These are phyloP conservation scores for Hypsibius dujardini DNA, from an alignment of 1,140 invertebrate genomes.

Conservation along the genomic window DNA sequence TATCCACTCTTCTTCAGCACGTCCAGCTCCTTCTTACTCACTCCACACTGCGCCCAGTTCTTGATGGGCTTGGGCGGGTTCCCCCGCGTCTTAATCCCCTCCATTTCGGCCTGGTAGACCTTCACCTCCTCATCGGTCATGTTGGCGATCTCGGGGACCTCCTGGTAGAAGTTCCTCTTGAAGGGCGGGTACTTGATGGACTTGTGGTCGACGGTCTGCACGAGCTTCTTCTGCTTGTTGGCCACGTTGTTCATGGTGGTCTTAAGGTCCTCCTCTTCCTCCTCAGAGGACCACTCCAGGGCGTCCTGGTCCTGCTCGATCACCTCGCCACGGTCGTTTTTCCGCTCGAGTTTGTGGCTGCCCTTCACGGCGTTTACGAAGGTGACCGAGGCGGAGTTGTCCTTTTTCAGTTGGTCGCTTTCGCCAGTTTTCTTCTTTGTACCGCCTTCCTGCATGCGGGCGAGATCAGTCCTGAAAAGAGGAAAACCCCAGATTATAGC, in stretches of 20 bases:
- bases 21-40: slow-evolving; percentile 86
- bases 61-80: slow-evolving; percentile 87
- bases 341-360: slow-evolving; percentile 34
- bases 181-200: slow-evolving; percentile 65
- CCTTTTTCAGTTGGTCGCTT: slow-evolving; percentile 74
- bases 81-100: slow-evolving; percentile 46
- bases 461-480: not conserved
- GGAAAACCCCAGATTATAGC: not conserved
- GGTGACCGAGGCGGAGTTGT: slow-evolving; percentile 27
- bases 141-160: slow-evolving; percentile 67
- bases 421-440: slow-evolving; percentile 37
- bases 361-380: not conserved
- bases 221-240: slow-evolving; percentile 69
- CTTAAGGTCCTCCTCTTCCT: slow-evolving; percentile 81
- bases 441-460: slow-evolving; percentile 20
- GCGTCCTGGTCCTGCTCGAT: slow-evolving; percentile 95
- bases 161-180: slow-evolving; percentile 87
- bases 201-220: slow-evolving; percentile 62
- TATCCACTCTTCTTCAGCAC: slow-evolving; percentile 76
- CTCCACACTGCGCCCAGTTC: slow-evolving; percentile 94
- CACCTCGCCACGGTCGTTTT: slow-evolving; percentile 66
- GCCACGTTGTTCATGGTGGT: slow-evolving; percentile 69
- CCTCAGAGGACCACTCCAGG: slow-evolving; percentile 88
- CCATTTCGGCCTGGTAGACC: slow-evolving; percentile 51
- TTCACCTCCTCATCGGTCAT: slow-evolving; percentile 81